phyloP scores from a whole-genome alignment of 2,797 vertebrate species.

The Karalla daura region DNA sequence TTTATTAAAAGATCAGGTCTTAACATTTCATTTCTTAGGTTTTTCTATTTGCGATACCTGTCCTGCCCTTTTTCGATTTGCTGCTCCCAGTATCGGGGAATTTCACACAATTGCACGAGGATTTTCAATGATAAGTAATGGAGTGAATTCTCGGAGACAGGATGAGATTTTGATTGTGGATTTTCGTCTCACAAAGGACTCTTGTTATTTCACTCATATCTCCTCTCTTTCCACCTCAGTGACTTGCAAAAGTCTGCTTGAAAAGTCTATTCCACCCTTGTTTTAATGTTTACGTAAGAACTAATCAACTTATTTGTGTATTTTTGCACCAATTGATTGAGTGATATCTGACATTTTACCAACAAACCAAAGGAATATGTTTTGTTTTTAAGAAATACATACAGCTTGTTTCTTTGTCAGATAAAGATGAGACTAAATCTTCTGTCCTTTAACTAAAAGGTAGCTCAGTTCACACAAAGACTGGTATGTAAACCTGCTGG shows the following conservation, averaged over 20 bases:
- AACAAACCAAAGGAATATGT: too few relatives aligned
- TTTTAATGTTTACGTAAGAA: not conserved
- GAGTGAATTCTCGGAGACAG: not conserved
- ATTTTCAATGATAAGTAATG: constrained; percentile 1
- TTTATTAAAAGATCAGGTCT: constrained; percentile 14
- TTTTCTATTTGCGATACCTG: not conserved
- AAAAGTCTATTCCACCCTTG: not conserved
- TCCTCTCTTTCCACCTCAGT: not conserved
- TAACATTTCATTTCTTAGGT: constrained; percentile 22
- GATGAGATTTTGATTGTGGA: not conserved
- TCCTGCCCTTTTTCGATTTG: not conserved
- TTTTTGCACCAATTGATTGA: too few relatives aligned
- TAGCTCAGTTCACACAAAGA: too few relatives aligned
- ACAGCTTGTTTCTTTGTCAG: too few relatives aligned
- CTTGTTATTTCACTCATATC: not conserved
- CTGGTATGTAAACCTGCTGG: too few relatives aligned
- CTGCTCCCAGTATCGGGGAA: not conserved
- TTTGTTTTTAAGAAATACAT: too few relatives aligned
- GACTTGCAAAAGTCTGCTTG: not conserved
- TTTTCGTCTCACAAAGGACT: too few relatives aligned
- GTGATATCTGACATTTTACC: too few relatives aligned
- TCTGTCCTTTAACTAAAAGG: too few relatives aligned
- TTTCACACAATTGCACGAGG: constrained; percentile 18
- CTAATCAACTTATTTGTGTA: too few relatives aligned
- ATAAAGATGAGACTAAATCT: too few relatives aligned